Base-by-base conservation (phyloP, 2,113 vertebrate genomes). In the Strix uralensis region DNA sequence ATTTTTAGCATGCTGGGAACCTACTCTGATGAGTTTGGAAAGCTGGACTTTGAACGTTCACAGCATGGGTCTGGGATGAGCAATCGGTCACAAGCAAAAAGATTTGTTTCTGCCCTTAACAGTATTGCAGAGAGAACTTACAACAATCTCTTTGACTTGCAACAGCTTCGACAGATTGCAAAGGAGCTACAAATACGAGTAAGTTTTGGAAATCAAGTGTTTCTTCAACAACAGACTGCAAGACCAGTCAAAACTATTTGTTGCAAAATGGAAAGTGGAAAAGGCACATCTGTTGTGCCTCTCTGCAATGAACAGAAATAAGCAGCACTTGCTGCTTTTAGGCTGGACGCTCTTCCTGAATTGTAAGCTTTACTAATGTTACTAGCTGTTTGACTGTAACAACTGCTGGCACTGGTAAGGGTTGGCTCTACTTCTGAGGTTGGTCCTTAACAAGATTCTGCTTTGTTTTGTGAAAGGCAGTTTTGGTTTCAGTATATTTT, bases 41-140 rank as follows among this genome's bases (percentile, higher is more conserved):
- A 99, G 54, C 97, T 99, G 97, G 99, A 99, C 97, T 99, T 99
- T 38, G 98, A 99, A 62, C 99, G 99, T 47, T 99, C 99, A n/a
- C 99, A 99, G 97, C 98, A 99, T 0, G 99, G 99, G 3, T 99
- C 99, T 27, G 99, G 99, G 72, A 99, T 99, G 99, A 99, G 99
- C 98, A 99, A 99, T 74, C 98, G 99, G 34, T 98, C 99, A 1
- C 97, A 98, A 72, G 99, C 98, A 15, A 99, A 99, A 95, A 98
- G 98, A 51, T 99, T 99, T 66, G 92, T 99, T 95, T 98, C 98
- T 62, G 98, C 98, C 14, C 98, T 99, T 63, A 99, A 98, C 96
- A 94, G 81, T 30, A 96, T 99, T 16, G 98, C 99, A 40, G 99
- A 99, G 98, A 98, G 98, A 88, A 99, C 99, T 78, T 98, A 97